Evolutionary conservation across 2,888 invertebrate species (phyloP).

Genomic region (Atherix ibis): DNA sequence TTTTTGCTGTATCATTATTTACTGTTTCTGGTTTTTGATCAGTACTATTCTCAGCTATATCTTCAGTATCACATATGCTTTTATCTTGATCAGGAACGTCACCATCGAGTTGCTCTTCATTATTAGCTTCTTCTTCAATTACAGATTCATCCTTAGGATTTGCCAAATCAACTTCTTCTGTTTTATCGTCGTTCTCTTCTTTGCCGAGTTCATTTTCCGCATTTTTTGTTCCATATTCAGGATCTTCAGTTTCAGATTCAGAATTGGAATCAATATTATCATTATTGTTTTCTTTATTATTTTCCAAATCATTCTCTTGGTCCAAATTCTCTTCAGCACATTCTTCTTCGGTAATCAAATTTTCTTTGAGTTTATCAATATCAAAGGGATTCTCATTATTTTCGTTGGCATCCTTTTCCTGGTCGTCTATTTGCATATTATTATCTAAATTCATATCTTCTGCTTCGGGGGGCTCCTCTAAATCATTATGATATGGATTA

Average conservation of each 20-base stretch:
- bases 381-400: constrained; percentile 69
- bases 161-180: constrained; percentile 28
- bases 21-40: too few relatives aligned
- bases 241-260: constrained; percentile 31
- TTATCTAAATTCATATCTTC: constrained; percentile 81
- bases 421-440: constrained; percentile 65
- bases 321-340: constrained; percentile 26
- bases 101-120: too few relatives aligned
- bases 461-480: constrained; percentile 61
- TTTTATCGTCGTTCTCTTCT: constrained; percentile 40
- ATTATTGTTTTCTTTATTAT: constrained; percentile 34
- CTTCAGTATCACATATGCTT: constrained; percentile 47
- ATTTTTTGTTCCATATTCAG: constrained; percentile 27
- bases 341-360: constrained; percentile 27
- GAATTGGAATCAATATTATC: constrained; percentile 40
- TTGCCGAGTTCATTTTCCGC: constrained; percentile 29
- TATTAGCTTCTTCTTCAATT: constrained; percentile 28
- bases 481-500: constrained; percentile 66
- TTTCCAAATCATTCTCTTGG: constrained; percentile 36
- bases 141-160: constrained; percentile 22
- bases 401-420: constrained; percentile 38
- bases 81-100: too few relatives aligned
- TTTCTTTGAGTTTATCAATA: constrained; percentile 60
- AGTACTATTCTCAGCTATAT: constrained; percentile 40
- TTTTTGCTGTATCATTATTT: too few relatives aligned